Evolutionary conservation across 2,797 vertebrate genomes (phyloP).

Genomic region (Percopsis omiscomaycus): DNA sequence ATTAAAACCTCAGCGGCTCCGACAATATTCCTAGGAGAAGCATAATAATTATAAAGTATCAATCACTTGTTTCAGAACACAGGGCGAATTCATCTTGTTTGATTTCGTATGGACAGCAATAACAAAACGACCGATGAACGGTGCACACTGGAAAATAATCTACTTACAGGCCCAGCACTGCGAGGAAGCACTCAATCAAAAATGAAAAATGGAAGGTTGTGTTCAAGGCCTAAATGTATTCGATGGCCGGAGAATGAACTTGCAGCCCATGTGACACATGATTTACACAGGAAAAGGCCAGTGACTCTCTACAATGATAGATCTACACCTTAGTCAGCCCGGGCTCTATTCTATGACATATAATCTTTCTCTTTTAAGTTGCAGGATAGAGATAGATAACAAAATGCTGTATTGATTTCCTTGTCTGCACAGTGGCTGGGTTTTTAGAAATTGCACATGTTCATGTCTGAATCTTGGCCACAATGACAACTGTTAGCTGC

Average conservation of each 20-base stretch:
- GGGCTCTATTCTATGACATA: conserved; percentile 78
- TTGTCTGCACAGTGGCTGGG: conserved; percentile 64
- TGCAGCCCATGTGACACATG: conserved; percentile 80
- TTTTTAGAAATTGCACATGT: conserved; percentile 65
- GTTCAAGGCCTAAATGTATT: conserved; percentile 79
- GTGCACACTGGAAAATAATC: conserved; percentile 74
- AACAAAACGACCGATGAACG: conserved; percentile 72
- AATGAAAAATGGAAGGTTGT: conserved; percentile 69
- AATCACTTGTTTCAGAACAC: conserved; percentile 56
- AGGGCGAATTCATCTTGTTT: conserved; percentile 37
- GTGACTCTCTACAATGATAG: conserved; percentile 79
- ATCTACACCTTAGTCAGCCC: conserved; percentile 74
- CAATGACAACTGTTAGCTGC: conserved; percentile 56
- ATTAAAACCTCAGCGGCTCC: conserved; percentile 59
- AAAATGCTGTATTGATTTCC: conserved; percentile 81
- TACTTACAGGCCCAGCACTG: conserved; percentile 70
- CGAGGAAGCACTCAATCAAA: conserved; percentile 77
- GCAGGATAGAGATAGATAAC: conserved; percentile 84
- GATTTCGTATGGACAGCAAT: conserved; percentile 56
- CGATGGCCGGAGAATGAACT: conserved; percentile 84
- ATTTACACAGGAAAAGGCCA: conserved; percentile 83
- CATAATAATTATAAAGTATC: conserved; percentile 71
- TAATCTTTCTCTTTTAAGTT: conserved; percentile 85
- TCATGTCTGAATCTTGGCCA: conserved; percentile 66
- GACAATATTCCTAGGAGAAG: conserved; percentile 67